Evolutionary conservation across 2,113 vertebrate genomes (phyloP), one percentile per base, ranked within the genome.

Genomic region (Condylura cristata): DNA sequence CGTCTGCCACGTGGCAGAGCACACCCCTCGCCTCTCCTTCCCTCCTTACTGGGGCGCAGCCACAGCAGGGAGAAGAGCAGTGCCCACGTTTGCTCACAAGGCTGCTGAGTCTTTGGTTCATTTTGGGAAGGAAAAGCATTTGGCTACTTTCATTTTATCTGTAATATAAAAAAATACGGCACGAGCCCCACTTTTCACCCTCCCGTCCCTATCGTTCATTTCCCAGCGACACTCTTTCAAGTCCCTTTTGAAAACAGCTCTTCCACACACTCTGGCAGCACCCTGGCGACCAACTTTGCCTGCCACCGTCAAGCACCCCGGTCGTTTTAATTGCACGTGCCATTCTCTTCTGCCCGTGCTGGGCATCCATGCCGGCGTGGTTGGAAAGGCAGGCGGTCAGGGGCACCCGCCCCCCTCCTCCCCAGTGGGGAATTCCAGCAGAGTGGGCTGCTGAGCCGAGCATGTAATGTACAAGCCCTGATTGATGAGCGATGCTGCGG

Each of bases 1-100:
- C 65, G 48, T 32, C 53, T 0, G 0, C 26, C 1, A 0, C 1
- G n/a, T 30, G 5, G 61, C 11, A 13, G 9, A 39, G 26, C 1
- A 3, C 34, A 1, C 3, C 30, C 6, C 44, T 51, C 53, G 20
- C 53, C 20, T 22, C 53, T 20, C 53, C 53, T 22, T 22, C 53
- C 53, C 7, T 8, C 17, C 18, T 51, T 17, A 16, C 5, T 2
- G 53, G 20, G 53, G 53, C 20, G 6, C 18, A 20, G 53, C 53
- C 53, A 56, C 53, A 56, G 53, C 3, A 8, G 53, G n/a, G n/a
- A n/a, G n/a, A n/a, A n/a, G n/a, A n/a, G n/a, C n/a, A n/a, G 28
- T 18, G 28, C 34, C 1, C 81, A 4, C 63, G 18, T 76, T 8
- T 8, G 2, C 16, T 53, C 71, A 65, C 1, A 72, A 41, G 32